phyloP scores from a whole-genome alignment of 2,888 invertebrate genomes.

The Plebejus melissa region DNA sequence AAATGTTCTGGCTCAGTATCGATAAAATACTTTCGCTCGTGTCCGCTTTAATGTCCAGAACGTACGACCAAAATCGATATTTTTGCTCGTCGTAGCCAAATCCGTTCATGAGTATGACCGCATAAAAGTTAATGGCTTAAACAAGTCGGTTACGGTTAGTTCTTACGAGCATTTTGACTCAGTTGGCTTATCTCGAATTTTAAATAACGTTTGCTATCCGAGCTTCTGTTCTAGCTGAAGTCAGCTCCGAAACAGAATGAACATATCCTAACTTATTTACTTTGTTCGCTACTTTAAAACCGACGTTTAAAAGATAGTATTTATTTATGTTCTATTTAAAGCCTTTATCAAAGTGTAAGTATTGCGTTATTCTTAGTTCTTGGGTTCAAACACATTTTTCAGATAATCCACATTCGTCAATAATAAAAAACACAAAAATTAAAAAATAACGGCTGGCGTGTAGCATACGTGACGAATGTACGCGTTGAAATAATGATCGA shows the following conservation, averaged over 20 bases:
- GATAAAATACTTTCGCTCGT: constrained; percentile 8
- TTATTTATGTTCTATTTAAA: neutral
- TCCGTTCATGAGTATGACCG: constrained; percentile 39
- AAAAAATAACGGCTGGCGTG: neutral
- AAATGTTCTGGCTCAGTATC: neutral
- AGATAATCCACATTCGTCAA: neutral
- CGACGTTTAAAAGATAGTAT: constrained; percentile 3
- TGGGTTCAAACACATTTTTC: neutral
- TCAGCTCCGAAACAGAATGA: constrained; percentile 9
- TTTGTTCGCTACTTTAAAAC: neutral
- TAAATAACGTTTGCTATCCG: constrained; percentile 16
- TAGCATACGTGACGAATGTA: neutral
- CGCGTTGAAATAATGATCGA: neutral
- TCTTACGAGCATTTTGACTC: constrained; percentile 25
- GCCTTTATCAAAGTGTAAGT: neutral
- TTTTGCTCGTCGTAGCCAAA: constrained; percentile 20
- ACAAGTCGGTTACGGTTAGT: constrained; percentile 26
- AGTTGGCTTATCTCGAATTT: constrained; percentile 23
- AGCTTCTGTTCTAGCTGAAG: constrained; percentile 11
- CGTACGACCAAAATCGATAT: constrained; percentile 4
- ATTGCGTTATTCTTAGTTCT: neutral
- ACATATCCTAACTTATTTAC: neutral
- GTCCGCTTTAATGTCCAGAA: constrained; percentile 12
- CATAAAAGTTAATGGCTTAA: constrained; percentile 52
- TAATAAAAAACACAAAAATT: neutral